Evolutionary conservation across 2,888 invertebrate genomes (phyloP).

Genomic region (Lottia scabra): DNA sequence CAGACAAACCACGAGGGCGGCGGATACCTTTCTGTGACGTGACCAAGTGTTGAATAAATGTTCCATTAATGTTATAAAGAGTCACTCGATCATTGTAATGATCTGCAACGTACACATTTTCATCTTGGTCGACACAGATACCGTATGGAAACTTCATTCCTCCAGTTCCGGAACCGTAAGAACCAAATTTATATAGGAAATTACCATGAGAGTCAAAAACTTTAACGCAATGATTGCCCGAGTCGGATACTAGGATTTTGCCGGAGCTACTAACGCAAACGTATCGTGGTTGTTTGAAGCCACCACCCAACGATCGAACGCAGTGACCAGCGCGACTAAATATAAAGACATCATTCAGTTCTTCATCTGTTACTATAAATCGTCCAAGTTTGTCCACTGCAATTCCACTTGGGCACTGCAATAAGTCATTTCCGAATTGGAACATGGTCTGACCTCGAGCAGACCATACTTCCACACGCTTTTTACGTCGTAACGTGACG

Average conservation of each 20-base stretch:
- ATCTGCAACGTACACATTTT: conserved; percentile 71
- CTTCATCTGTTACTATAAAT: conserved; percentile 71
- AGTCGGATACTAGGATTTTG: conserved; percentile 70
- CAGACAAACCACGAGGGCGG: conserved; percentile 36
- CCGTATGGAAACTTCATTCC: conserved; percentile 72
- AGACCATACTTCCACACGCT: conserved; percentile 45
- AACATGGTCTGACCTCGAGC: conserved; percentile 31
- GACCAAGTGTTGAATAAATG: conserved; percentile 46
- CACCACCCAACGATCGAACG: conserved; percentile 19
- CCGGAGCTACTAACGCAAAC: conserved; percentile 69
- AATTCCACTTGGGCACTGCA: conserved; percentile 47
- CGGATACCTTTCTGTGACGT: conserved; percentile 31
- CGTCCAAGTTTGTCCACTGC: conserved; percentile 59
- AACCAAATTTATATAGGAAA: conserved; percentile 69
- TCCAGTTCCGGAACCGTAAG: conserved; percentile 69
- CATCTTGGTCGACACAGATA: conserved; percentile 69
- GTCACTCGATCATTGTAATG: conserved; percentile 69
- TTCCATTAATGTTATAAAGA: conserved; percentile 43
- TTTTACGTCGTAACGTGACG: conserved; percentile 43
- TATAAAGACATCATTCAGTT: conserved; percentile 61
- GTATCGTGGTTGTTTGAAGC: conserved; percentile 71
- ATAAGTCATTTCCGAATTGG: conserved; percentile 39
- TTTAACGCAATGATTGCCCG: conserved; percentile 71
- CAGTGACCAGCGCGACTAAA: conserved; percentile 28
- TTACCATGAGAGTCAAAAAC: conserved; percentile 68